phyloP scores from a whole-genome alignment of 2,113 vertebrate species.

The Passer domesticus region DNA sequence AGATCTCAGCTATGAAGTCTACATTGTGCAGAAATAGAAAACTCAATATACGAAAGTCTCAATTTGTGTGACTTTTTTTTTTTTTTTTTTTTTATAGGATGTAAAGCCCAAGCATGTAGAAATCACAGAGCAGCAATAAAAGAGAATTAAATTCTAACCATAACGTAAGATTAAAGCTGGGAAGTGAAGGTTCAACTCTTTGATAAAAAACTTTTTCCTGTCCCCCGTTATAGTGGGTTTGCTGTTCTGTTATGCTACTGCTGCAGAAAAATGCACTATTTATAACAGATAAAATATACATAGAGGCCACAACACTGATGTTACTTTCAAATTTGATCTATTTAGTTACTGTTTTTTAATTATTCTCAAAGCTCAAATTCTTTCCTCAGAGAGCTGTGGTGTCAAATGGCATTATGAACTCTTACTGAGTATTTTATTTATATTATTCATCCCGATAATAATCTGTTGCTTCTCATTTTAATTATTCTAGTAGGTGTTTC shows the following conservation, averaged over 20 bases:
- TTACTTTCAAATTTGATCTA: neutral
- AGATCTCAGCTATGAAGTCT: neutral
- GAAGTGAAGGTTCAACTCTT: neutral
- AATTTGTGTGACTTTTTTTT: rapidly evolving
- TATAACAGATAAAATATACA: neutral
- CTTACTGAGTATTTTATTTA: neutral
- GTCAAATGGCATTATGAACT: neutral
- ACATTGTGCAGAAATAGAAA: neutral
- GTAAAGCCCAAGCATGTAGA: neutral
- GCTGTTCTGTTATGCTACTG: neutral
- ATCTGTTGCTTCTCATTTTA: neutral
- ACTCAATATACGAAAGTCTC: neutral
- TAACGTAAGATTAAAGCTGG: neutral
- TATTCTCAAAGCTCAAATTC: neutral
- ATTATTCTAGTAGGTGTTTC: neutral
- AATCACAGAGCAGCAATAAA: neutral
- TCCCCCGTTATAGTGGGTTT: neutral
- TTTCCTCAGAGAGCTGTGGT: neutral
- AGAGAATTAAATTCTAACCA: neutral
- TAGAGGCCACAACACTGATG: neutral
- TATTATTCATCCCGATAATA: neutral
- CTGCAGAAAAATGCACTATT: neutral
- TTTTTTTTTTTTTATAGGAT: neutral
- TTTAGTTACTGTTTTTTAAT: neutral
- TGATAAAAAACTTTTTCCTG: neutral